Evolutionary conservation across 2,113 vertebrate genomes (phyloP).

Genomic region (Beaufortia kweichowensis): DNA sequence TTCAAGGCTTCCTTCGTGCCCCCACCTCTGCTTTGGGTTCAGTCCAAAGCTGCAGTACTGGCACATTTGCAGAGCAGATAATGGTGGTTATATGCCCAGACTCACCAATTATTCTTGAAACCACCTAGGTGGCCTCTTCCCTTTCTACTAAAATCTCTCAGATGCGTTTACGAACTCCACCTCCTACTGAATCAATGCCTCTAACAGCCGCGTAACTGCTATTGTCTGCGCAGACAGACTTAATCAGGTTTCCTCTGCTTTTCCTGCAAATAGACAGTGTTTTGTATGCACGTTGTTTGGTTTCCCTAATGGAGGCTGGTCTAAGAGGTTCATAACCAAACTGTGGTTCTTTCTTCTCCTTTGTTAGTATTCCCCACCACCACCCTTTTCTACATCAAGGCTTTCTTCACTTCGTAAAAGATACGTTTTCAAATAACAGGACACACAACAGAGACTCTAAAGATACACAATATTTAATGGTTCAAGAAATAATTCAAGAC

Average conservation of each 20-base stretch:
- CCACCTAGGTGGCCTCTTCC: slow-evolving; percentile 35
- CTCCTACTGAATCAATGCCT: slow-evolving; percentile 44
- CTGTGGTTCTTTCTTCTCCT: not conserved
- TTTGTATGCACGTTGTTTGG: not conserved
- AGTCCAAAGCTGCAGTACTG: slow-evolving; percentile 37
- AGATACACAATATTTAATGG: slow-evolving; percentile 78
- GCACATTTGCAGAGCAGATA: slow-evolving; percentile 43
- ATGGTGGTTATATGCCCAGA: slow-evolving; percentile 35
- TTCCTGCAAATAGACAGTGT: slow-evolving; percentile 14
- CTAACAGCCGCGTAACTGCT: slow-evolving; percentile 27
- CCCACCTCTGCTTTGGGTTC: not conserved
- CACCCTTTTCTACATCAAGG: slow-evolving; percentile 19
- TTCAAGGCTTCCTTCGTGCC: slow-evolving; percentile 33
- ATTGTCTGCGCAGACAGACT: slow-evolving; percentile 20
- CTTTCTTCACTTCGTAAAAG: slow-evolving; percentile 5
- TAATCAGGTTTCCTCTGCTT: slow-evolving; percentile 4
- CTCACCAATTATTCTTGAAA: slow-evolving; percentile 36
- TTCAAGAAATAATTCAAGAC: slow-evolving; percentile 80
- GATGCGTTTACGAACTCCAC: slow-evolving; percentile 23
- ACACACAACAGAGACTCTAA: slow-evolving; percentile 49
- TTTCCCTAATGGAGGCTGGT: slow-evolving; percentile 35
- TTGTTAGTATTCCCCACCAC: slow-evolving; percentile 23
- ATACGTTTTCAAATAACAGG: slow-evolving; percentile 21
- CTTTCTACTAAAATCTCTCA: slow-evolving; percentile 25
- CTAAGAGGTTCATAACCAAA: slow-evolving; percentile 7